Percentiles rank a stretch among this genome's conserved stretches.
Evolutionary conservation across 53 echinoderm and acorn worm genomes (phyloP).

Genomic region (Patiria pectinifera): DNA sequence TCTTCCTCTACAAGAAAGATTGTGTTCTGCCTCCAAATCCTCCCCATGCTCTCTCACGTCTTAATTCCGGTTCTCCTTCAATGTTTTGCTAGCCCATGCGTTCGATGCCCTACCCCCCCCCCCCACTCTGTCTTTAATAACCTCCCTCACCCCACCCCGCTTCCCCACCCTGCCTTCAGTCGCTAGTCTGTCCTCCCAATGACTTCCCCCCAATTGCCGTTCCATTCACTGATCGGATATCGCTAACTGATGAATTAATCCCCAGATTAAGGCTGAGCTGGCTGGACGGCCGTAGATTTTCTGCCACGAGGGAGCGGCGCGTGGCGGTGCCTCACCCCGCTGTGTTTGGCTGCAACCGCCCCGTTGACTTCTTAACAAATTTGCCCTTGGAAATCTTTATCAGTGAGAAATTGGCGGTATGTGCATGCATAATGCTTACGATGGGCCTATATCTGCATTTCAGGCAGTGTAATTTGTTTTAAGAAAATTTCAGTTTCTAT

Average conservation of each 20-base stretch:
- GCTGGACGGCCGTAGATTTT: neutral
- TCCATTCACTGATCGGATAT: neutral
- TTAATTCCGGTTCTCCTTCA: too few species aligned
- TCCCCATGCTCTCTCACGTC: too few species aligned
- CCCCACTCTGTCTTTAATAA: neutral
- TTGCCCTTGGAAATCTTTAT: neutral
- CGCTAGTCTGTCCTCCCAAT: neutral
- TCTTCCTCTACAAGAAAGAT: too few species aligned
- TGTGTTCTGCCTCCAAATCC: too few species aligned
- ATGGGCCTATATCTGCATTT: too few species aligned
- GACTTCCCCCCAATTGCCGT: neutral
- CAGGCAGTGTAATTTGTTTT: too few species aligned
- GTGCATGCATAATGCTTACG: too few species aligned
- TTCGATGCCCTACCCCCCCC: too few species aligned
- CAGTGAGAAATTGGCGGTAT: neutral
- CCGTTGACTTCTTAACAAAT: neutral
- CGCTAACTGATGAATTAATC: constrained; percentile 39
- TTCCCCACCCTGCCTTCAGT: neutral
- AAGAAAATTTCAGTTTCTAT: too few species aligned
- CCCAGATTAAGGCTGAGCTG: constrained; percentile 5
- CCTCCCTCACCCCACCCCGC: neutral
- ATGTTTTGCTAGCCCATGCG: too few species aligned
- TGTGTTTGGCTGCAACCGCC: neutral
- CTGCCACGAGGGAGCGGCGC: neutral
- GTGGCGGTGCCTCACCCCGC: neutral